A percentile compares a stretch with the other conserved stretches of the same genome.
Conservation (phyloP, 2,797 vertebrate species). For the Neosilurus hyrtlii region DNA sequence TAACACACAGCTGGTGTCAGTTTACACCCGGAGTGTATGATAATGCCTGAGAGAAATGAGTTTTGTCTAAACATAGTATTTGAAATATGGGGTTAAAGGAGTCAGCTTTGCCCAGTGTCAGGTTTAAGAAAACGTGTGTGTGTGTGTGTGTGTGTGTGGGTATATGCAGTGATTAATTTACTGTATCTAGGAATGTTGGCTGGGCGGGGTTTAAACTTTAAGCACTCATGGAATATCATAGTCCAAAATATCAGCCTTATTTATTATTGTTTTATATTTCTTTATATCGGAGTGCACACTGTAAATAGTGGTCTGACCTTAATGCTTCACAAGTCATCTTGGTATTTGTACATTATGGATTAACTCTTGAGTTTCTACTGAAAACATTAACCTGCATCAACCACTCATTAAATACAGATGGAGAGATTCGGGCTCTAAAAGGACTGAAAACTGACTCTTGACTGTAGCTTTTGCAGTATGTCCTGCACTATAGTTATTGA, state of each 20-base stretch:
- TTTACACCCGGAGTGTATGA: slow-evolving; percentile 1
- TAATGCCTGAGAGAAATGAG: slow-evolving; percentile 23
- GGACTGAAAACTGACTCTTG: background rate
- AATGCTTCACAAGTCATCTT: background rate
- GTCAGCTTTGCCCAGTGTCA: background rate
- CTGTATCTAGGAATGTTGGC: no score
- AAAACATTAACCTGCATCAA: slow-evolving; percentile 14
- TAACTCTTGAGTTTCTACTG: slow-evolving; percentile 18
- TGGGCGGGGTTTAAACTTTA: no score
- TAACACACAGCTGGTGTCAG: slow-evolving; percentile 40
- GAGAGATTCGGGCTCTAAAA: background rate
- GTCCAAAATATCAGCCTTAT: background rate
- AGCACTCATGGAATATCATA: background rate
- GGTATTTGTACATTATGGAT: slow-evolving; percentile 14
- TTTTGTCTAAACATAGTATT: background rate
- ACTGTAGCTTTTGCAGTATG: background rate
- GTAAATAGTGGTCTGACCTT: slow-evolving; percentile 29
- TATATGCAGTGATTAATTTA: background rate
- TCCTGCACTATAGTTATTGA: background rate
- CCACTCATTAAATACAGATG: background rate
- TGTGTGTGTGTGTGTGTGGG: background rate
- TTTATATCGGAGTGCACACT: background rate
- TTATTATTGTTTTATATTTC: slow-evolving; percentile 5
- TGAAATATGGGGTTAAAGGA: background rate
- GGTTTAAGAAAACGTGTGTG: background rate